Conservation (phyloP, 30 jellyfish, hydroid and myxozoan species). For the Chironex yamaguchii region DNA sequence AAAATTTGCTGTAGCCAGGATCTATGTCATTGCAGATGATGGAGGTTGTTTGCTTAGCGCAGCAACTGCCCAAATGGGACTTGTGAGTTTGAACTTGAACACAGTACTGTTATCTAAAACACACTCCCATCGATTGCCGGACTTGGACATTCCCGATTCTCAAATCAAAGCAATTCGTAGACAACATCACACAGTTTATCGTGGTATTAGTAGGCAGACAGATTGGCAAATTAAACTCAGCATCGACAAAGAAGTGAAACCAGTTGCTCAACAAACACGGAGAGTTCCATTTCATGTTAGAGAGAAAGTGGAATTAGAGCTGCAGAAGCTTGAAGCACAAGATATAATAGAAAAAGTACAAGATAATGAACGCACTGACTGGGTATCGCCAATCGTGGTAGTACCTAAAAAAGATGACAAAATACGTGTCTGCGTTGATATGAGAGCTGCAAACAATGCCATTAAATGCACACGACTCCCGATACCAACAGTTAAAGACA, state of each 20-base stretch:
- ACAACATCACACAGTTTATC: background rate
- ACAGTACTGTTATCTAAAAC: background rate
- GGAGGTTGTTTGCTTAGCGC: conserved; percentile 64
- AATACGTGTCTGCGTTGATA: conserved; percentile 77
- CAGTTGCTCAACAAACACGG: conserved; percentile 38
- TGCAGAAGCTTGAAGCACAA: conserved; percentile 43
- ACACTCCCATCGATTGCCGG: conserved; percentile 22
- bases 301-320: conserved; percentile 40
- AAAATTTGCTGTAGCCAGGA: conserved; percentile 11
- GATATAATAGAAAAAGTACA: conserved; percentile 66
- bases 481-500: conserved; percentile 40
- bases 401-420: conserved; percentile 67
- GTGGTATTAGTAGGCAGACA: conserved; percentile 34
- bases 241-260: conserved; percentile 12
- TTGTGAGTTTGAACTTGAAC: conserved; percentile 1
- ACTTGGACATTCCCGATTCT: conserved; percentile 5
- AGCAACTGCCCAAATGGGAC: conserved; percentile 40
- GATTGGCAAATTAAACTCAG: conserved; percentile 1
- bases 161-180: background rate
- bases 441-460: conserved; percentile 71
- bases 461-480: conserved; percentile 57
- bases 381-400: conserved; percentile 64
- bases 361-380: conserved; percentile 53
- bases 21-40: conserved; percentile 39
- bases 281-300: conserved; percentile 71